Evolutionary conservation across 2,888 invertebrate species (phyloP), one percentile per base, ranked within the genome.

Genomic region (Noctua janthe): DNA sequence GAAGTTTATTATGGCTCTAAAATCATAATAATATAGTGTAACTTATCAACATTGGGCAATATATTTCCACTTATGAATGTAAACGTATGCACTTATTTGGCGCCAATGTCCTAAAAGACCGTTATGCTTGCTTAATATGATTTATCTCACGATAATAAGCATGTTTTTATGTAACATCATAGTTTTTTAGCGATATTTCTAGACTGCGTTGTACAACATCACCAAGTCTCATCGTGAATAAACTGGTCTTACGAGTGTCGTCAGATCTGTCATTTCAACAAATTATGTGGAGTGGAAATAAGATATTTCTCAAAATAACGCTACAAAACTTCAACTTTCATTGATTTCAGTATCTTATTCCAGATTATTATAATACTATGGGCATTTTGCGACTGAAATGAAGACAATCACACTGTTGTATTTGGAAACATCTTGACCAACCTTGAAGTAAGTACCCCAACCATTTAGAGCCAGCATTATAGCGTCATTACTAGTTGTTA

Each of bases 81-180:
- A 95, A 97, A 97, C 97, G 97, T 97, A 97, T 95, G 95, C 97
- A 96, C 93, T 92, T 97, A 95, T 96, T 97, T 97, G 96, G 97
- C 97, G 97, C 97, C 97, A 97, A 97, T 94, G 95, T 92, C 92
- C 92, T 92, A 89, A 94, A 94, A 96, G 94, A 96, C 97, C 97
- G 97, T 97, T 97, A 96, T 89, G 90, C 87, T 86, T 91, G 78
- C 87, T 39, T 90, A 89, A 80, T 91, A 89, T 87, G 84, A 83
- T 85, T 67, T 86, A 85, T 78, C 80, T 85, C 80, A 80, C 72
- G 56, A 82, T 87, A 91, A 83, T 81, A 81, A 73, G 77, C 78
- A 81, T 80, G 83, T 87, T 90, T 90, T 87, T 86, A 76, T 77
- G 54, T 83, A 82, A 83, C 84, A 78, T 74, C 35, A 67, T 71